phyloP scores from a whole-genome alignment of 2,888 invertebrate genomes.

The Callimorpha dominula region DNA sequence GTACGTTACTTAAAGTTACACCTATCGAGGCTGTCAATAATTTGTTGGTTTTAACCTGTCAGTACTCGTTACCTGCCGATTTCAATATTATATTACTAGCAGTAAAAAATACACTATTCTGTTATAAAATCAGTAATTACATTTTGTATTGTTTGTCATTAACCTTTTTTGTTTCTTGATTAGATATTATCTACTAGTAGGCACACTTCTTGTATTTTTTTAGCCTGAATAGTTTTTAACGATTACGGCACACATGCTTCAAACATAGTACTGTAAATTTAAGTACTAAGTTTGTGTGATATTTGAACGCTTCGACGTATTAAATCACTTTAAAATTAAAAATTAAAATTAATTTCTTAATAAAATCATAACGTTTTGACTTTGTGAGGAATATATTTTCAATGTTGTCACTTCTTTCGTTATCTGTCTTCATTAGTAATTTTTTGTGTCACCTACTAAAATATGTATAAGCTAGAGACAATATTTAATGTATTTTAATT shows the following conservation, averaged over 20 bases:
- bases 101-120: neutral
- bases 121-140: neutral
- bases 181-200: neutral
- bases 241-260: neutral
- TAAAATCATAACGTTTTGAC: too few species aligned
- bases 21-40: neutral
- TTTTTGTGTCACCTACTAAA: too few species aligned
- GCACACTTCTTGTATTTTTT: neutral
- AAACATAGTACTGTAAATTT: neutral
- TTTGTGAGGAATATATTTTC: too few species aligned
- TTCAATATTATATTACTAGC: neutral
- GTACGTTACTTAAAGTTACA: neutral
- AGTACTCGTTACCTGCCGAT: neutral
- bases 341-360: neutral
- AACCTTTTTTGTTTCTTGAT: slow-evolving; percentile 1
- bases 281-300: neutral
- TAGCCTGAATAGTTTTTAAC: neutral
- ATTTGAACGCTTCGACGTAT: neutral
- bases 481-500: too few species aligned
- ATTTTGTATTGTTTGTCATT: neutral
- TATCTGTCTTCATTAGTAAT: too few species aligned
- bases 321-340: neutral
- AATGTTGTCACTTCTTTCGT: too few species aligned
- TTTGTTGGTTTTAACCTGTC: neutral
- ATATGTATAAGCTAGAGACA: too few species aligned